Evolutionary conservation across 2,113 vertebrate species (phyloP).

Genomic region (Centropristis striata): DNA sequence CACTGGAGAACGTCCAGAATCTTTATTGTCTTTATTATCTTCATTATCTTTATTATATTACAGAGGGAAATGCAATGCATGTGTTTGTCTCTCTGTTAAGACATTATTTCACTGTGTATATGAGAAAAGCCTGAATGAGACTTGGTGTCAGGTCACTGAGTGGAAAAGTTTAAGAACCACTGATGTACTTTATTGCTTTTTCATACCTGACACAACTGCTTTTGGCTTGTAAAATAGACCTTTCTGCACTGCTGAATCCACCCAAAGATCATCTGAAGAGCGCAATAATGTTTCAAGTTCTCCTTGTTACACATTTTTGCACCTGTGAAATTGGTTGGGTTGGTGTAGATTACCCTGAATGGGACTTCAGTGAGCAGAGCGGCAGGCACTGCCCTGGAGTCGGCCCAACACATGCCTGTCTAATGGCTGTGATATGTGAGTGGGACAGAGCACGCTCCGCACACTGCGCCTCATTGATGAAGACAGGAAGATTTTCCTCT

Average conservation of each 20-base stretch:
- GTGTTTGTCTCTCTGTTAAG: background rate
- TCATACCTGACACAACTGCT: conserved; percentile 27
- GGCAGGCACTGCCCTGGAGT: conserved; percentile 67
- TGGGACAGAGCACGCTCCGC: conserved; percentile 67
- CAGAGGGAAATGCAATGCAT: background rate
- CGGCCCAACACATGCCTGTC: conserved; percentile 79
- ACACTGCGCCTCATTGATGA: conserved; percentile 84
- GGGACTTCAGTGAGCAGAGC: conserved; percentile 64
- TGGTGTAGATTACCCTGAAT: conserved; percentile 75
- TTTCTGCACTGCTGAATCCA: conserved; percentile 39
- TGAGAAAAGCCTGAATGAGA: conserved; percentile 7
- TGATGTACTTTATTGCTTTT: conserved; percentile 21
- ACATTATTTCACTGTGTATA: background rate
- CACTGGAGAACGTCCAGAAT: too few species aligned
- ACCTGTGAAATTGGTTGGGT: conserved; percentile 73
- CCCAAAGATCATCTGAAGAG: conserved; percentile 48
- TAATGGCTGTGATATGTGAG: conserved; percentile 82
- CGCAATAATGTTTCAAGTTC: conserved; percentile 61
- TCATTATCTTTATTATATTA: background rate
- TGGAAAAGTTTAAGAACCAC: conserved; percentile 14
- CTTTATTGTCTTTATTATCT: too few species aligned
- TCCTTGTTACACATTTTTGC: conserved; percentile 72
- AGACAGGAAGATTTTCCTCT: conserved; percentile 78
- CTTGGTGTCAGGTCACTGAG: background rate
- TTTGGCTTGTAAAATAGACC: conserved; percentile 24